Conservation (phyloP, 2,888 invertebrate species). For the Rotaria sp. region DNA sequence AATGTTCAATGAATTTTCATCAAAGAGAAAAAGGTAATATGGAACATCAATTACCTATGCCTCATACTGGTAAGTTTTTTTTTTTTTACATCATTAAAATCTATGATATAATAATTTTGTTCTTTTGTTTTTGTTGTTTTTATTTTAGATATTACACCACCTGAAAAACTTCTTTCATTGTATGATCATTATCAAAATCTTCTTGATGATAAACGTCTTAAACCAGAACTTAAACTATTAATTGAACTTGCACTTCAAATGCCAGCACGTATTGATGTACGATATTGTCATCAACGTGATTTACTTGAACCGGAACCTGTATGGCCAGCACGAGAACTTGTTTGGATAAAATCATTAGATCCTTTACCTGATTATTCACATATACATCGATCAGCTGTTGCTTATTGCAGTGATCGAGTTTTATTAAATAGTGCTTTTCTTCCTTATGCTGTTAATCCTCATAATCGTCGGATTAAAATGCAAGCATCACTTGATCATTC, state of each 20-base stretch:
- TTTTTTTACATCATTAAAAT: background rate
- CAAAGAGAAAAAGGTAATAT: background rate
- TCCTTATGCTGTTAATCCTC: background rate
- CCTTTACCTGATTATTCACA: background rate
- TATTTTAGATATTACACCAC: background rate
- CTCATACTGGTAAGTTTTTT: background rate
- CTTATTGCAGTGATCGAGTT: conserved; percentile 1
- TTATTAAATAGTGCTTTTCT: background rate
- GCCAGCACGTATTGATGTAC: background rate
- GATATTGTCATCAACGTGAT: background rate
- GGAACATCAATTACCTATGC: background rate
- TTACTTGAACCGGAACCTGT: background rate
- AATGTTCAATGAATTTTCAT: conserved; percentile 15
- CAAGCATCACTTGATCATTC: conserved; percentile 17
- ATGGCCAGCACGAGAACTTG: background rate
- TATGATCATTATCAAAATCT: background rate
- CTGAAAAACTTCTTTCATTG: background rate
- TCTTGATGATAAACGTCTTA: background rate
- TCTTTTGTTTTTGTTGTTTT: background rate
- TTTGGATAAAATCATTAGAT: background rate
- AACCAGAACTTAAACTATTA: background rate
- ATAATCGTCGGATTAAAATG: background rate
- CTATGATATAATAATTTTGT: background rate
- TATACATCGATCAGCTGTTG: background rate
- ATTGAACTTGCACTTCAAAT: background rate